phyloP scores from a whole-genome alignment of 1,140 invertebrate genomes.

The Neodiprion lecontei region DNA sequence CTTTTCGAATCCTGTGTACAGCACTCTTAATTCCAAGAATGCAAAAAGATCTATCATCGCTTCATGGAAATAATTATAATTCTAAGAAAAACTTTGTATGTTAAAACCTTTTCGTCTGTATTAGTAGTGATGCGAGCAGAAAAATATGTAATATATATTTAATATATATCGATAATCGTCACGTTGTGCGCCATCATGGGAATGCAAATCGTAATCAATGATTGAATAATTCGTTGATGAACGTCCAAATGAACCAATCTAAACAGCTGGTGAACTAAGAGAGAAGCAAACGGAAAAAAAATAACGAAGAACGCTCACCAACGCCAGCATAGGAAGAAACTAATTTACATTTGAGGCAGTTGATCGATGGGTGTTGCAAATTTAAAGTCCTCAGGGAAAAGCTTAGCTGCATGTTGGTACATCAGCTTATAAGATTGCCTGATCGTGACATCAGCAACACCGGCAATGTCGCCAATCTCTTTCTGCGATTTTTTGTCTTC shows the following conservation, averaged over 20 bases:
- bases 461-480: constrained; percentile 98
- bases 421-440: constrained; percentile 97
- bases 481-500: constrained; percentile 95
- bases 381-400: constrained; percentile 97
- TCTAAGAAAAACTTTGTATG: too few relatives aligned
- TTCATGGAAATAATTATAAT: too few relatives aligned
- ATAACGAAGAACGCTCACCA: not conserved
- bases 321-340: not conserved
- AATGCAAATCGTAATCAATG: not conserved
- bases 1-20: too few relatives aligned
- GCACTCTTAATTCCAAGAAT: too few relatives aligned
- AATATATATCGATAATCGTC: too few relatives aligned
- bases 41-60: too few relatives aligned
- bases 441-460: constrained; percentile 98
- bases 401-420: constrained; percentile 89
- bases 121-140: too few relatives aligned
- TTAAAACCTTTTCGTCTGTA: too few relatives aligned
- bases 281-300: not conserved
- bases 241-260: not conserved
- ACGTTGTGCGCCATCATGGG: not conserved
- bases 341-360: constrained; percentile 82
- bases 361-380: constrained; percentile 95
- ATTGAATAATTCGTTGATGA: not conserved
- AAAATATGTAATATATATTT: too few relatives aligned
- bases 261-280: not conserved